phyloP scores from a whole-genome alignment of 2,797 vertebrate species.

The Fundulus diaphanus region DNA sequence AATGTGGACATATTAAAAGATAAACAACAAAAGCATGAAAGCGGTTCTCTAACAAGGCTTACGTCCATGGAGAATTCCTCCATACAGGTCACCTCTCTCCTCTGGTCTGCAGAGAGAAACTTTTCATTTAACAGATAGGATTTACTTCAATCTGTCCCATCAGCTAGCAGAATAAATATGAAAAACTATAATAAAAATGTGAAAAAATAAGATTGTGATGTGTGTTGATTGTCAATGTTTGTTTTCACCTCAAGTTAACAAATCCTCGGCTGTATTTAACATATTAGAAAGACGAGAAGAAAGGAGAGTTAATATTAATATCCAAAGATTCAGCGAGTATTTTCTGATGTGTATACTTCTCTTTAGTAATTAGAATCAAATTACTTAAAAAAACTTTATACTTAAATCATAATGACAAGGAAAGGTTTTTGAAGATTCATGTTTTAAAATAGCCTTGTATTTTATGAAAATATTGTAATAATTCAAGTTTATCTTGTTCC shows the following conservation, averaged over 20 bases:
- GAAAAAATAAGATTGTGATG: neutral
- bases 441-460: too few species aligned
- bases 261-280: neutral
- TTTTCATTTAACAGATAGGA: too few species aligned
- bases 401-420: neutral
- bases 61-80: too few species aligned
- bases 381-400: neutral
- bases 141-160: neutral
- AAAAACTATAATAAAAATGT: neutral
- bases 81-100: too few species aligned
- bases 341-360: neutral
- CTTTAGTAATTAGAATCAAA: neutral
- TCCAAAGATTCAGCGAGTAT: neutral
- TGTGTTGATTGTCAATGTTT: neutral
- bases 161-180: neutral
- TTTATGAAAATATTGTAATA: neutral
- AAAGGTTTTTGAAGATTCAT: too few species aligned
- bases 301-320: neutral
- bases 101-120: too few species aligned
- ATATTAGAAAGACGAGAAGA: neutral
- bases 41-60: too few species aligned
- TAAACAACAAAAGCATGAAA: too few species aligned
- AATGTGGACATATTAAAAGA: too few species aligned
- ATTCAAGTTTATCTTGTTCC: neutral
- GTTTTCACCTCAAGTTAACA: neutral